These are phyloP conservation scores for Galerucella nymphaeae DNA, from an alignment of 2,888 invertebrate genomes.

Conservation along the genomic window DNA sequence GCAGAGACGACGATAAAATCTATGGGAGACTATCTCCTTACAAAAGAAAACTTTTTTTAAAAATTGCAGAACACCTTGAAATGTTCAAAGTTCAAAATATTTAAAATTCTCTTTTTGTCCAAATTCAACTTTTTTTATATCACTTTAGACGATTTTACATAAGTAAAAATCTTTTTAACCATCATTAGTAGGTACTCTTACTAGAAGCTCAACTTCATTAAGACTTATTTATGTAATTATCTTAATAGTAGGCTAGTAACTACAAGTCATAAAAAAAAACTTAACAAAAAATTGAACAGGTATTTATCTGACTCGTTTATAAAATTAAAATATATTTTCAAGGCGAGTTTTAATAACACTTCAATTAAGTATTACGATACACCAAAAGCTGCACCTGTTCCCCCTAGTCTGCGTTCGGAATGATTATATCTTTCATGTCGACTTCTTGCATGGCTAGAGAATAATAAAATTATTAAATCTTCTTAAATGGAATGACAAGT, in stretches of 20 bases:
- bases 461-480: constrained; percentile 17
- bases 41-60: too few species aligned
- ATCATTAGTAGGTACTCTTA: not conserved
- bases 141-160: too few species aligned
- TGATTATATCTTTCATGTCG: constrained; percentile 23
- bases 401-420: not conserved
- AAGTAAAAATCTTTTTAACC: too few species aligned
- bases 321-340: not conserved
- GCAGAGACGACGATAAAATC: too few species aligned
- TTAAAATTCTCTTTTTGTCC: too few species aligned
- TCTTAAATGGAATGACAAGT: not conserved
- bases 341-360: constrained; percentile 7
- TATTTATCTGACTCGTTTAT: constrained; percentile 3
- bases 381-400: constrained; percentile 16
- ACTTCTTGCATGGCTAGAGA: constrained; percentile 26
- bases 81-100: too few species aligned
- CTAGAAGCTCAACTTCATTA: not conserved
- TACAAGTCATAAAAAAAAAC: not conserved
- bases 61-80: too few species aligned
- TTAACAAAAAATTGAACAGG: not conserved
- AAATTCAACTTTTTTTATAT: too few species aligned
- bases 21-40: too few species aligned
- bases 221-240: not conserved
- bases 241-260: not conserved
- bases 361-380: not conserved